Percentiles rank a stretch among this genome's conserved stretches.
These are phyloP conservation scores for Hypanus sabinus DNA, from an alignment of 2,113 vertebrate genomes.

Conservation along the genomic window DNA sequence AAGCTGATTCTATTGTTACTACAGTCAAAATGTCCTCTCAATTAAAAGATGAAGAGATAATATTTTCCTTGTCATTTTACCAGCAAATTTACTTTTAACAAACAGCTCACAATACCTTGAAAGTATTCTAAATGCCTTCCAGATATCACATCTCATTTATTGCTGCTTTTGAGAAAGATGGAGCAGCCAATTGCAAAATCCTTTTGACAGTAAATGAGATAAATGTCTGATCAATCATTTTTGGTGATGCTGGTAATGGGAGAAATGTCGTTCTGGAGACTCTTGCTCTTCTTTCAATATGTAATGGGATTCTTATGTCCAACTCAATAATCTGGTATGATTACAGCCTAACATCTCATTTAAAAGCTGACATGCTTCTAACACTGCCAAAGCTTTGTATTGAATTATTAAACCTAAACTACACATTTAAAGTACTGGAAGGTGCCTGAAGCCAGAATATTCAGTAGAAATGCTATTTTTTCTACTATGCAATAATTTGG, in stretches of 20 bases:
- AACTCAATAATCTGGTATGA: not conserved
- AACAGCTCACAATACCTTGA: not conserved
- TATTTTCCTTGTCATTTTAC: not conserved
- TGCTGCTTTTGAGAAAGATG: not conserved
- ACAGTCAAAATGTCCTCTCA: not conserved
- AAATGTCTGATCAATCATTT: not conserved
- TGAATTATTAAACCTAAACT: not conserved
- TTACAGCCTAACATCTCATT: not conserved
- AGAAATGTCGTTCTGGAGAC: not conserved
- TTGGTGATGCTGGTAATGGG: not conserved
- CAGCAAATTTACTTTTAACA: not conserved
- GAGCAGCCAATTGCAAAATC: not conserved
- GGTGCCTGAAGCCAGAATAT: not conserved
- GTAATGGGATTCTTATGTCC: not conserved
- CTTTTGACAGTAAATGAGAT: not conserved
- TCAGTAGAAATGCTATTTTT: not conserved
- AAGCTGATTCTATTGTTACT: not conserved
- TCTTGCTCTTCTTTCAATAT: not conserved
- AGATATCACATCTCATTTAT: not conserved
- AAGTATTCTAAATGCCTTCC: not conserved
- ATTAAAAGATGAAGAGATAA: not conserved
- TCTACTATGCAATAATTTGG: not conserved
- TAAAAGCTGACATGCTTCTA: not conserved
- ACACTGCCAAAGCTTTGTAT: not conserved
- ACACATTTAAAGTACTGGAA: not conserved